Base-by-base conservation (phyloP, 2,113 vertebrate species). In the Phalacrocorax aristotelis region DNA sequence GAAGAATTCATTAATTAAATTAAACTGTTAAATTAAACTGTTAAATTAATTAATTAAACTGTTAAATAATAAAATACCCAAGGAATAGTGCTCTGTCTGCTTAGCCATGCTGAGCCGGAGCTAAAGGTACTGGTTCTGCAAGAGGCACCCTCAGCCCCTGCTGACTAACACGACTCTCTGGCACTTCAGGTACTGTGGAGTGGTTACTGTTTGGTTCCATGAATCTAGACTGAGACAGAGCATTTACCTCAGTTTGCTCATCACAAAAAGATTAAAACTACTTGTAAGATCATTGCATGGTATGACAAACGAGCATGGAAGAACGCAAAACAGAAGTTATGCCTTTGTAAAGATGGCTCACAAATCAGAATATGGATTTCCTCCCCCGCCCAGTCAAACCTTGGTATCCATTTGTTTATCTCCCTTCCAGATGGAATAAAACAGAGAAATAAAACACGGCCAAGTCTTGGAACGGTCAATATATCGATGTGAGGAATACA, bases 401-500 rank as follows among this genome's bases (percentile, higher is more conserved):
- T 75, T 55, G 18, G 5, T 34, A 49, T 42, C 9, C 15, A 23
- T 55, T 89, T 80, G 29, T 81, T 93, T 60, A 22, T 76, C 8
- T 68, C 79, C 19, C 46, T 83, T 91, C 32, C 36, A 34, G 54
- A n/a, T 34, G 13, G 87, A 83, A 83, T 60, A 22, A 69, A 93
- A 79, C 29, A 88, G 32, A 55, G 19, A 79, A 72, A 89, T 55
- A 66, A 82, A 94, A 51, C 9, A 48, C 0, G 4, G 10, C 13
- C 25, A 68, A 21, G 29, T 44, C 26, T 25, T 48, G 26, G 18
- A 87, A 49, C 7, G 15, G 30, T 65, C 27, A 61, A n/a, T 13
- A 11, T 4, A 29, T 0, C 0, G 3, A 20, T 2, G 15, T 8
- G n/a, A 85, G 38, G 38, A 82, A 48, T 2, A 22, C 11, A 6